Evolutionary conservation across 2,888 invertebrate species (phyloP).

Genomic region (Linnaemya vulpina): DNA sequence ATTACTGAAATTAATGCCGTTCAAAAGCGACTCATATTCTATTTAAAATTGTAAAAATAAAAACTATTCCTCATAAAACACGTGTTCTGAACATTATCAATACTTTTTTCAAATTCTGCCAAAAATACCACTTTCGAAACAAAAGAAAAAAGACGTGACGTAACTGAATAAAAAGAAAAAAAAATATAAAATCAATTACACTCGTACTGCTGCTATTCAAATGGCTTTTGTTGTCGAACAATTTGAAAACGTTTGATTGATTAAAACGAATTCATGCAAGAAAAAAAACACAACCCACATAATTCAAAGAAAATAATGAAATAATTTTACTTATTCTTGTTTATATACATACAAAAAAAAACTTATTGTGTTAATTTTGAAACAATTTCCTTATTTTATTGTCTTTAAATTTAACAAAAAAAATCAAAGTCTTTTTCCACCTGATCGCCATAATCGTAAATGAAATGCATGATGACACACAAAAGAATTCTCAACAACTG

Average conservation of each 20-base stretch:
- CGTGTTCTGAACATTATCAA: background rate
- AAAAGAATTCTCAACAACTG: constrained; percentile 57
- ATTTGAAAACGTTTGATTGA: constrained; percentile 45
- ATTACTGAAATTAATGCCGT: too few relatives aligned
- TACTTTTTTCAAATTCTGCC: background rate
- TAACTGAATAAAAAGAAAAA: constrained; percentile 27
- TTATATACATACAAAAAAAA: constrained; percentile 30
- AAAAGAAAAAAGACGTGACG: constrained; percentile 26
- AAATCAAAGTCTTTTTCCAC: constrained; percentile 41
- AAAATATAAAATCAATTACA: constrained; percentile 39
- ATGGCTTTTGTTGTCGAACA: constrained; percentile 8
- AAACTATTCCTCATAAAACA: background rate
- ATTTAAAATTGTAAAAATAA: background rate
- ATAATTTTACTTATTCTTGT: background rate
- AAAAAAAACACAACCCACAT: background rate
- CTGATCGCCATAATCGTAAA: constrained; percentile 45
- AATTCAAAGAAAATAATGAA: constrained; percentile 29
- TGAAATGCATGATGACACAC: constrained; percentile 57
- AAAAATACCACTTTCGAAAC: background rate
- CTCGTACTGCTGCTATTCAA: background rate
- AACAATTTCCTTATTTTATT: constrained; percentile 47
- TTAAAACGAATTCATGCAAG: constrained; percentile 8
- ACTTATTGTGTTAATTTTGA: constrained; percentile 5
- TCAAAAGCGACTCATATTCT: background rate
- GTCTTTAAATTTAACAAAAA: background rate